phyloP scores from a whole-genome alignment of 2,797 vertebrate genomes.

The Odontamblyopus rebecca region DNA sequence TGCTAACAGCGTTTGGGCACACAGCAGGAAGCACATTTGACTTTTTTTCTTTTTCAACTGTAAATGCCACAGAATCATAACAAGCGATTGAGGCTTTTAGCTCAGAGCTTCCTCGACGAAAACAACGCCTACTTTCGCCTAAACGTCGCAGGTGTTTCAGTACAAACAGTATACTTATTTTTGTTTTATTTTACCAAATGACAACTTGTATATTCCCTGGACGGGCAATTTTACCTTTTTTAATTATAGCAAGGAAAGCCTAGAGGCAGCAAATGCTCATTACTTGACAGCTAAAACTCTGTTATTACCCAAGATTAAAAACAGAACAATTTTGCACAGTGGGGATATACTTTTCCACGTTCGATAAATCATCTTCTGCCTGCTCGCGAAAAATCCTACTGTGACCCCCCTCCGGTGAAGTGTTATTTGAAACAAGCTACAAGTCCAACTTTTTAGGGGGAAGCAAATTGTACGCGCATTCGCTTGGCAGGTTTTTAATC shows the following conservation, averaged over 20 bases:
- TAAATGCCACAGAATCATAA: constrained; percentile 21
- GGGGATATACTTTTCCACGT: constrained; percentile 56
- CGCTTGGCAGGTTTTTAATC: constrained; percentile 46
- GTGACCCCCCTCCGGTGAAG: constrained; percentile 50
- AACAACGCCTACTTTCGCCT: constrained; percentile 26
- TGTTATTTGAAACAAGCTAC: constrained; percentile 46
- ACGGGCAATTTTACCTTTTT: constrained; percentile 55
- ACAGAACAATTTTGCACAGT: constrained; percentile 55
- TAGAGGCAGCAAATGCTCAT: constrained; percentile 60
- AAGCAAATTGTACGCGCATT: constrained; percentile 28
- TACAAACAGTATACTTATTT: constrained; percentile 38
- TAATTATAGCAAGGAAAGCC: constrained; percentile 59
- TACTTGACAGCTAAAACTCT: constrained; percentile 63
- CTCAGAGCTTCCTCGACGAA: constrained; percentile 21
- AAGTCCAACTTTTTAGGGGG: constrained; percentile 46
- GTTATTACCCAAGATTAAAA: constrained; percentile 67
- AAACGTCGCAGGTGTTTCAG: constrained; percentile 39
- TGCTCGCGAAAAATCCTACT: constrained; percentile 38
- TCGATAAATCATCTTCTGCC: constrained; percentile 60
- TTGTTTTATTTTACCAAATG: constrained; percentile 40
- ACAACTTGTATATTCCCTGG: constrained; percentile 58
- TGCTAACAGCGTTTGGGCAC: constrained; percentile 7
- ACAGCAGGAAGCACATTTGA: constrained; percentile 7
- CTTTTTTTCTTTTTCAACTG: constrained; percentile 17
- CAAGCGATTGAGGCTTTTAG: constrained; percentile 5